Conservation (phyloP, 2,113 vertebrate species). For the Solenodon paradoxus region DNA sequence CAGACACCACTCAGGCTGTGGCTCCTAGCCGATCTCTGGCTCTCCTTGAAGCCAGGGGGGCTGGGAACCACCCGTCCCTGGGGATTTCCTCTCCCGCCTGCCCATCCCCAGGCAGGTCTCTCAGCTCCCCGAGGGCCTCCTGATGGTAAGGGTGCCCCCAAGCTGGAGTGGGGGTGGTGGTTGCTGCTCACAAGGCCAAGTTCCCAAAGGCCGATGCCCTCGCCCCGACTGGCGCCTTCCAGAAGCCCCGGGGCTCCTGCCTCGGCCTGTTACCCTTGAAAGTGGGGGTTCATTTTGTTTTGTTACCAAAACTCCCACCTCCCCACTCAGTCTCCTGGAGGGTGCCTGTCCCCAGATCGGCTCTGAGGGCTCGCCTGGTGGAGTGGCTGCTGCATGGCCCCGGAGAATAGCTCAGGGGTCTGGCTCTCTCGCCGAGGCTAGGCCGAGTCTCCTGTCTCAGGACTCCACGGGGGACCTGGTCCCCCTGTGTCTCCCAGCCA, state of each 20-base stretch:
- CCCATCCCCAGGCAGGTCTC: no score
- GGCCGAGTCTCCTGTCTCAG: no score
- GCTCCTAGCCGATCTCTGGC: neutral
- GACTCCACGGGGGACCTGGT: no score
- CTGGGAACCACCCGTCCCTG: neutral
- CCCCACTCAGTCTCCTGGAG: neutral
- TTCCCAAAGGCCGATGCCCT: no score
- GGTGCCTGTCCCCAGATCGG: neutral
- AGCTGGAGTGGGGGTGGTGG: neutral
- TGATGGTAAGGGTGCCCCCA: neutral
- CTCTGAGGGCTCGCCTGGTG: neutral
- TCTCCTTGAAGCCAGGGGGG: neutral
- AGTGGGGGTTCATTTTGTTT: neutral
- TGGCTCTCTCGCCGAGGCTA: no score
- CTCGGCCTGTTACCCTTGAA: neutral
- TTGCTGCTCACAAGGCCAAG: no score
- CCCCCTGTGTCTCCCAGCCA: no score
- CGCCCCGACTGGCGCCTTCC: no score
- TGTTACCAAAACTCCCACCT: neutral
- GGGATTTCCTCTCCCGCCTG: accelerated
- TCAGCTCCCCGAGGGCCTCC: no score
- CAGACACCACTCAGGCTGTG: neutral
- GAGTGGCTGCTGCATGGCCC: neutral
- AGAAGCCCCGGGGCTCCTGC: neutral
- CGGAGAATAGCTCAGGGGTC: neutral